Base-by-base conservation (phyloP, 2,888 invertebrate genomes). In the Cerceris ruficornis region DNA sequence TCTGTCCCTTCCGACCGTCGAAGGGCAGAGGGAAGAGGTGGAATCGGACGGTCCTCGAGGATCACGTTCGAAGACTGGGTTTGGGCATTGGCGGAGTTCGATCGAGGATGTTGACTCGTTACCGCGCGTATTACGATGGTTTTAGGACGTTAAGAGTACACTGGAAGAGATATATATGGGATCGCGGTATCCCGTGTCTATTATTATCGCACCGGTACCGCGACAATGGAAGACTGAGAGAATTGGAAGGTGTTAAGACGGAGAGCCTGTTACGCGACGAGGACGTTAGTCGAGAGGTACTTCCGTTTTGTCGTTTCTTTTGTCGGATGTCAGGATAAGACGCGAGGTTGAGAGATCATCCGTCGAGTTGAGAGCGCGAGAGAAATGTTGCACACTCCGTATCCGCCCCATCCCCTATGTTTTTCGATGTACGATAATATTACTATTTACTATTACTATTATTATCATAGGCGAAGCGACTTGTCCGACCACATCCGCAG, bases 401-500 rank as follows among this genome's bases (percentile, higher is more conserved):
- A n/a, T 41, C 54, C 57, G 57, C 69, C 68, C 46, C 57, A 69
- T 77, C 43, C 64, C n/a, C 57, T 57, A 62, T 42, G 15, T 55
- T 65, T 75, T 58, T 81, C 61, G 50, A 67, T 76, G 69, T 80
- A 83, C 46, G 71, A 54, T 68, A 75, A 11, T 60, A 28, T 28
- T 28, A 28, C 28, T 28, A 28, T 28, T 28, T 28, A 28, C 28
- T 28, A 28, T 28, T 28, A 28, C 28, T 28, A 28, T 28, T 28
- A 28, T 4, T 28, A 28, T 28, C 28, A 28, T 41, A 42, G 58
- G 55, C 42, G 57, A 66, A 71, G 82, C 80, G 82, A 81, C 83
- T 80, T 79, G 85, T 84, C 82, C 83, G 75, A 85, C 87, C 89
- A 87, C 89, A 87, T 87, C 86, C 88, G 89, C 87, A 89, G 88